A percentile compares a stretch with the other conserved stretches of the same genome.
These are phyloP conservation scores for Physella acuta DNA, from an alignment of 1,140 invertebrate genomes.

Conservation along the genomic window DNA sequence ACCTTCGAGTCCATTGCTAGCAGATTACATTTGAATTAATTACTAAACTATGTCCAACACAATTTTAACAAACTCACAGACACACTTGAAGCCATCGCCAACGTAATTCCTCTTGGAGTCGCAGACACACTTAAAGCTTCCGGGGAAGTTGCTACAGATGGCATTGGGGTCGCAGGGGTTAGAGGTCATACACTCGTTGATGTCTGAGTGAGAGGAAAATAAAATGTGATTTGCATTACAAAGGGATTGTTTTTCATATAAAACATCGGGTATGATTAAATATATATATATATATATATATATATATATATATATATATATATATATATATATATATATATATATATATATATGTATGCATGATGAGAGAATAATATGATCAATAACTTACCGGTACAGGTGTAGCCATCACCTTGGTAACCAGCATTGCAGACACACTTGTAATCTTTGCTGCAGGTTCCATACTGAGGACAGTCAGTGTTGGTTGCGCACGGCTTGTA, in stretches of 20 bases:
- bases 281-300: too few species aligned
- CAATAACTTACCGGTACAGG: slow-evolving; percentile 20
- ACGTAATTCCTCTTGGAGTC: slow-evolving; percentile 19
- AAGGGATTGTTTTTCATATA: neutral
- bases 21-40: too few species aligned
- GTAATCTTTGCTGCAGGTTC: neutral
- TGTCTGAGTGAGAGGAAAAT: slow-evolving; percentile 35
- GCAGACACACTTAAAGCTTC: slow-evolving; percentile 43
- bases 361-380: too few species aligned
- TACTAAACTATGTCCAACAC: too few species aligned
- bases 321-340: too few species aligned
- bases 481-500: slow-evolving; percentile 7
- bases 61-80: too few species aligned
- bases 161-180: slow-evolving; percentile 38
- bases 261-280: too few species aligned
- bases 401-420: slow-evolving; percentile 13
- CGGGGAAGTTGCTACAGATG: slow-evolving; percentile 37
- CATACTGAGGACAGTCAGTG: slow-evolving; percentile 12
- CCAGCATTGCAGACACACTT: slow-evolving; percentile 13
- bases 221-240: neutral
- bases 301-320: too few species aligned
- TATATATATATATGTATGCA: too few species aligned
- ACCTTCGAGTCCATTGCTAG: too few species aligned
- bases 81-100: slow-evolving; percentile 21
- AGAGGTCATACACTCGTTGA: slow-evolving; percentile 40